These are phyloP conservation scores for Gallirallus australis DNA, from an alignment of 2,797 vertebrate genomes.

Conservation along the genomic window DNA sequence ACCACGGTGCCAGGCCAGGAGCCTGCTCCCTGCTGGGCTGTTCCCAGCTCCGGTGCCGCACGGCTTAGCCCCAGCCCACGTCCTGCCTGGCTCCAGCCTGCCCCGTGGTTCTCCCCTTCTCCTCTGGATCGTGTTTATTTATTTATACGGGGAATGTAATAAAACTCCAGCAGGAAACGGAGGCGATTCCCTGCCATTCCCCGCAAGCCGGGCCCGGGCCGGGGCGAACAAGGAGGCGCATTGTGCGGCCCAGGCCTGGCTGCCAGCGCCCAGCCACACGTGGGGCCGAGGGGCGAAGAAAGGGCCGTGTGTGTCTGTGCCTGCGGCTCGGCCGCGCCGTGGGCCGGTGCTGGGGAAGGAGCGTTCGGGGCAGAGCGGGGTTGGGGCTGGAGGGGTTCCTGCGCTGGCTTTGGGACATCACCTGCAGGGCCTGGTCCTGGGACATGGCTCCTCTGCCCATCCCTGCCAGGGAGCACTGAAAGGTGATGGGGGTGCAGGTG, in stretches of 20 bases:
- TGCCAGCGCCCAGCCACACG: neutral
- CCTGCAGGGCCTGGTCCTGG: neutral
- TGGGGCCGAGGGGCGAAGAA: conserved; percentile 2
- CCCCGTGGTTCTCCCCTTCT: conserved; percentile 19
- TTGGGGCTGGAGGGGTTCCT: neutral
- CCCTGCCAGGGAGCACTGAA: neutral
- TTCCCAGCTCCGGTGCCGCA: rapidly evolving
- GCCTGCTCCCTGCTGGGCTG: neutral
- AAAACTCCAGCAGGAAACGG: conserved; percentile 79
- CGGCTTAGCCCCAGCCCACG: neutral
- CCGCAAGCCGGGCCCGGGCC: conserved; percentile 20
- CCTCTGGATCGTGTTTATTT: conserved; percentile 77
- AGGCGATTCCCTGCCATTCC: conserved; percentile 79
- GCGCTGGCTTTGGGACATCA: neutral
- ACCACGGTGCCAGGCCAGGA: neutral
- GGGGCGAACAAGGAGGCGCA: conserved; percentile 76
- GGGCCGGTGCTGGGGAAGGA: neutral
- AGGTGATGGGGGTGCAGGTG: neutral
- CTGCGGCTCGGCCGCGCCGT: rapidly evolving
- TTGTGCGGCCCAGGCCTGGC: conserved; percentile 65
- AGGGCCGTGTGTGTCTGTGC: neutral
- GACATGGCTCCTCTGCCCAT: neutral
- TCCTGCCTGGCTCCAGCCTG: conserved; percentile 22
- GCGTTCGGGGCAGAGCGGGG: neutral
- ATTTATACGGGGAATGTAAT: conserved; percentile 80